Percentiles rank a stretch among this genome's conserved stretches.
Evolutionary conservation across 2,888 invertebrate species (phyloP).

Genomic region (Conomelus anceps): DNA sequence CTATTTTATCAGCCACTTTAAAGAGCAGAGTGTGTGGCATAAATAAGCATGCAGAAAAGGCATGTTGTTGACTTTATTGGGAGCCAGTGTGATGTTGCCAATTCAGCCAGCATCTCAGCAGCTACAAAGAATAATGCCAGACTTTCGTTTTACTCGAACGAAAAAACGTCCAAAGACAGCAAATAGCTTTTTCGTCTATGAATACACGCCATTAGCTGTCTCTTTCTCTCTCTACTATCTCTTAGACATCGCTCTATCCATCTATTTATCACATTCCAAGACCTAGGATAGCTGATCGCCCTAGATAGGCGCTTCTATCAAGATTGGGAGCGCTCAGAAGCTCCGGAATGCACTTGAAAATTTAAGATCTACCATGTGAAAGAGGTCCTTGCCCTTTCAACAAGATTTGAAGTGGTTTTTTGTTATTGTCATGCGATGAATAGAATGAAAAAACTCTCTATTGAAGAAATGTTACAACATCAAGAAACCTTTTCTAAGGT

Average conservation of each 20-base stretch:
- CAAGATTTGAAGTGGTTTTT: background rate
- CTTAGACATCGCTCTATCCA: background rate
- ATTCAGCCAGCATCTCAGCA: background rate
- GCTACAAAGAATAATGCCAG: background rate
- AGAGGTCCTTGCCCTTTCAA: background rate
- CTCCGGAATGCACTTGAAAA: background rate
- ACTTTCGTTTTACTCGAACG: background rate
- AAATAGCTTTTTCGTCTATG: background rate
- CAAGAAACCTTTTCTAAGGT: no score
- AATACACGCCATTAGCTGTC: background rate
- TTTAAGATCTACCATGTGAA: background rate
- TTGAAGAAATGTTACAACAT: no score
- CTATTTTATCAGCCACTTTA: background rate
- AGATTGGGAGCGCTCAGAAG: background rate
- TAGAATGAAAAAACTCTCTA: no score
- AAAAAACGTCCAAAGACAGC: background rate
- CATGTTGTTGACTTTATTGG: background rate
- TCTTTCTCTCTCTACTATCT: background rate
- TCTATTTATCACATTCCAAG: background rate
- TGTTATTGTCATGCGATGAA: no score
- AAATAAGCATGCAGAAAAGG: no score
- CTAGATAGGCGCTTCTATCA: background rate
- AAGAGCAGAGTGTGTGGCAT: background rate
- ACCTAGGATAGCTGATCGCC: background rate
- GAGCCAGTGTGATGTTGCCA: background rate